A percentile compares a stretch with the other conserved stretches of the same genome.
Evolutionary conservation across 92 coral and sea anemone species (phyloP).

Genomic region (Zoanthus solanderi): DNA sequence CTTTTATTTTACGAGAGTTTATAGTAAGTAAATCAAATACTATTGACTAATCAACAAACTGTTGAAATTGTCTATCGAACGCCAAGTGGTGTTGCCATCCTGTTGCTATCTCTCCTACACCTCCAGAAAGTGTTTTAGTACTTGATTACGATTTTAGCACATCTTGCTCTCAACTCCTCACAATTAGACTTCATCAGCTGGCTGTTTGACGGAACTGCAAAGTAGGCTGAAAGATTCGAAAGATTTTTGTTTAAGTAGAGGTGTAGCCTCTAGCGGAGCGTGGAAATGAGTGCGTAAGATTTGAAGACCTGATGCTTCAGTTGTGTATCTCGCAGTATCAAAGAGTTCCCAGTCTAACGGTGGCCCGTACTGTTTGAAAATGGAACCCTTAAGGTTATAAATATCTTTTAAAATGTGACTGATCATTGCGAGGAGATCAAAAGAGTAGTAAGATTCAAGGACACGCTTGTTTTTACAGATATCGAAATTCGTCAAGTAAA

Average conservation of each 20-base stretch:
- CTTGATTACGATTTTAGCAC: conserved; percentile 34
- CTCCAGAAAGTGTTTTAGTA: conserved; percentile 36
- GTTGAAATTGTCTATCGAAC: too few species aligned
- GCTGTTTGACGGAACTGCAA: conserved; percentile 50
- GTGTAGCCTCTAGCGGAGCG: conserved; percentile 59
- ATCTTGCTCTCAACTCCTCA: not conserved
- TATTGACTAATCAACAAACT: too few species aligned
- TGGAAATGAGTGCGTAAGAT: conserved; percentile 31
- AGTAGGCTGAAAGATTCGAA: conserved; percentile 39
- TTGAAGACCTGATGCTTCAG: conserved; percentile 37
- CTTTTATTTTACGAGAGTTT: too few species aligned
- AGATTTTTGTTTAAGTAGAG: conserved; percentile 51
- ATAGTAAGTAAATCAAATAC: too few species aligned
- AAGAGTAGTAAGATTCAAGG: conserved; percentile 41
- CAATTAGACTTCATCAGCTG: conserved; percentile 55
- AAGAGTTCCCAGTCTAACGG: conserved; percentile 56
- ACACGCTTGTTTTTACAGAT: conserved; percentile 55
- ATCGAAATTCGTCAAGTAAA: conserved; percentile 45
- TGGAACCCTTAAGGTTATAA: conserved; percentile 30
- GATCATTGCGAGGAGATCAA: conserved; percentile 45
- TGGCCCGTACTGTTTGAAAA: conserved; percentile 52
- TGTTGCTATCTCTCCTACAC: too few species aligned
- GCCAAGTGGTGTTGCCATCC: too few species aligned
- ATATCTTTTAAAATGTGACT: conserved; percentile 31
- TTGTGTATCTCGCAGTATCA: conserved; percentile 31